Conservation (phyloP, 2,113 vertebrate species). For the Microtus pennsylvanicus region DNA sequence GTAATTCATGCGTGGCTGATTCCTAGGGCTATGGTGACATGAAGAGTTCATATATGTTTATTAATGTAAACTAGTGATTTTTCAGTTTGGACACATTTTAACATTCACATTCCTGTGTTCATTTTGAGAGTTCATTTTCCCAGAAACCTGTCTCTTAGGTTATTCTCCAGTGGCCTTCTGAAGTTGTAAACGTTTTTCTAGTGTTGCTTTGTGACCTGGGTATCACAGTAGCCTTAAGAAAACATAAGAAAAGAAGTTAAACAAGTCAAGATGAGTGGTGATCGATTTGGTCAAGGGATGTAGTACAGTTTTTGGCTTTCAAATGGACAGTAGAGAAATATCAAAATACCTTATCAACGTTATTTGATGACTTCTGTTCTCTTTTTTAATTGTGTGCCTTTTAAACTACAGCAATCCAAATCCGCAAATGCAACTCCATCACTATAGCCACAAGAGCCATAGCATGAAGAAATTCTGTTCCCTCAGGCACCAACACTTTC, state of each 20-base stretch:
- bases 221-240: neutral
- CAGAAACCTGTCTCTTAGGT: neutral
- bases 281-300: neutral
- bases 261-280: neutral
- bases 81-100: neutral
- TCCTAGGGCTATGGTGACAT: neutral
- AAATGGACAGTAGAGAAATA: neutral
- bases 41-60: neutral
- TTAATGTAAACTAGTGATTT: neutral
- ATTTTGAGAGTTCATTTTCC: neutral
- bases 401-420: no score
- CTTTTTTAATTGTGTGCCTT: no score
- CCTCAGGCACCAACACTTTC: no score
- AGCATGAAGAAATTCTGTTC: no score
- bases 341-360: neutral
- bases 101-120: neutral
- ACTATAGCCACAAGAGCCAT: no score
- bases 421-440: no score
- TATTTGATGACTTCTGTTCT: neutral
- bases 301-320: neutral
- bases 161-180: neutral
- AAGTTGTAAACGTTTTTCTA: neutral
- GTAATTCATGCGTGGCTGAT: no score
- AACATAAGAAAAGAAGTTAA: neutral
- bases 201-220: neutral